Conservation (phyloP, 2,113 vertebrate genomes). For the Mirza zaza region DNA sequence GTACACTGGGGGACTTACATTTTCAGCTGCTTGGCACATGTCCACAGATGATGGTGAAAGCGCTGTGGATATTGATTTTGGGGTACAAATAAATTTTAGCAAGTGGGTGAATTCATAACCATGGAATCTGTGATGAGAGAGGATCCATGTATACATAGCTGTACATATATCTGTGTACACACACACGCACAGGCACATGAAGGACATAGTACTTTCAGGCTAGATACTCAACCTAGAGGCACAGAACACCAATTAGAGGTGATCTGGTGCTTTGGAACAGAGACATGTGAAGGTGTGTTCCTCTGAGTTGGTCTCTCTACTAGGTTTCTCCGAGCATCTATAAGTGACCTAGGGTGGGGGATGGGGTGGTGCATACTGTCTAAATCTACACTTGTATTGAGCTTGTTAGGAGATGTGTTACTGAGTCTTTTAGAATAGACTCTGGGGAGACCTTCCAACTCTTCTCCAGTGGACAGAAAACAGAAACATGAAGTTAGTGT, state of each 20-base stretch:
- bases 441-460: neutral
- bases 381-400: neutral
- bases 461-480: neutral
- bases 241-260: neutral
- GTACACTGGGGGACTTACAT: neutral
- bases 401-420: neutral
- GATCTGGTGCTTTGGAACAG: neutral
- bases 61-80: neutral
- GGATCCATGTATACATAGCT: neutral
- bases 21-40: neutral
- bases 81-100: conserved; percentile 9
- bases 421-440: neutral
- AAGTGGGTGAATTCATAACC: neutral
- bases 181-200: neutral
- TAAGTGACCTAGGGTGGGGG: neutral
- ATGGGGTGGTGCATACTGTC: neutral
- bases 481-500: neutral
- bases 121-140: neutral
- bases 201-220: neutral
- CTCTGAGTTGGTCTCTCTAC: neutral
- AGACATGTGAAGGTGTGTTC: neutral
- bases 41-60: neutral
- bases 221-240: neutral
- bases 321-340: neutral
- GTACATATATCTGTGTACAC: neutral